These are phyloP conservation scores for Sebastes variabilis DNA, from an alignment of 2,797 vertebrate species.

Conservation along the genomic window DNA sequence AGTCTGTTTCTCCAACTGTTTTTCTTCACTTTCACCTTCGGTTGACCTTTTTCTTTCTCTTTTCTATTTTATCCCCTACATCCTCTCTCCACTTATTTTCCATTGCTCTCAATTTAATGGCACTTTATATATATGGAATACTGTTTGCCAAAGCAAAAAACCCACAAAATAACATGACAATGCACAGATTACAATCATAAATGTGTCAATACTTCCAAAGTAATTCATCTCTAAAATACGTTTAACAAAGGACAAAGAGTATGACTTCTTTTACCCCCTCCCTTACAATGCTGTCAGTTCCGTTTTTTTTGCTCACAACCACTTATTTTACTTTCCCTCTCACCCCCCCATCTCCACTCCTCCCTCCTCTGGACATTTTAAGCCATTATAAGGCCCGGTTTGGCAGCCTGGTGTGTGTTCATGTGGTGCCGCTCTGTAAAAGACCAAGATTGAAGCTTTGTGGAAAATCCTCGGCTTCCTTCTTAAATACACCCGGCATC, in stretches of 20 bases:
- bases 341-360: conserved; percentile 4
- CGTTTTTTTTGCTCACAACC: conserved; percentile 13
- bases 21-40: conserved; percentile 5
- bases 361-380: conserved; percentile 49
- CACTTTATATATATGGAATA: background rate
- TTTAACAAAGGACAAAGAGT: background rate
- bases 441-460: conserved; percentile 72
- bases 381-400: conserved; percentile 63
- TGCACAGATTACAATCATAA: background rate
- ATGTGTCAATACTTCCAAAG: background rate
- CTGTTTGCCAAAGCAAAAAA: background rate
- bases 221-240: background rate
- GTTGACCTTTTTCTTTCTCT: background rate
- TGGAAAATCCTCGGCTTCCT: conserved; percentile 67
- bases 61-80: background rate
- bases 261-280: background rate
- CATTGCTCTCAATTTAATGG: background rate
- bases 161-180: background rate
- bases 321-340: conserved; percentile 30
- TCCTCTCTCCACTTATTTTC: background rate
- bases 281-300: background rate
- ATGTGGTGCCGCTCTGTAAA: conserved; percentile 63
- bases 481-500: conserved; percentile 62
- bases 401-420: conserved; percentile 65
- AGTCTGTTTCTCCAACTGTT: background rate